Evolutionary conservation across 2,888 invertebrate genomes (phyloP), one percentile per base, ranked within the genome.

Genomic region (Ennomos fuscantarius): DNA sequence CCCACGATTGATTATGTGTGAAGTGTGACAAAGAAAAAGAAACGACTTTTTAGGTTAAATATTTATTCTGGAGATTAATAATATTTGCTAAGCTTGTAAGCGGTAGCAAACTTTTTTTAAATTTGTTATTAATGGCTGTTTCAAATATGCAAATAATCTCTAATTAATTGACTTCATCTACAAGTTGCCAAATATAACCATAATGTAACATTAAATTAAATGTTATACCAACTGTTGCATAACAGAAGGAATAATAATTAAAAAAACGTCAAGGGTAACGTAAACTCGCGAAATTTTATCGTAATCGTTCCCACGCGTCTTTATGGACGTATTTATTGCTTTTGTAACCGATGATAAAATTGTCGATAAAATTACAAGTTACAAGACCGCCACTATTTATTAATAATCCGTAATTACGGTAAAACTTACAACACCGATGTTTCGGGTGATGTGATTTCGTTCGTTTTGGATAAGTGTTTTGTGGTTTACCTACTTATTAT

Each of bases 181-280:
- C 13, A 2, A 34, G 11, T 52, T 52, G 15, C 44, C n/a, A 40
- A 52, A 15, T 32, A 52, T 32, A 44, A 9, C 45, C 39, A 52
- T 34, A 45, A 24, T 39, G 36, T 33, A 37, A 54, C 9, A 41
- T 33, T 61, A 65, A 60, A 37, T 37, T 41, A 42, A 10, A 11
- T 31, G 8, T 11, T 32, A 32, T 8, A 32, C 11, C 11, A 32
- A 32, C 31, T 62, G 55, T 65, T 54, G 37, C 47, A 31, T 54
- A 47, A 39, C 35, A 44, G 40, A 41, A 24, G 40, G 13, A 45
- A 56, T 43, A 41, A 44, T 24, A 1, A 41, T 40, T 40, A 50
- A 52, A 37, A n/a, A 62, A 65, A 69, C 68, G 69, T 74, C 72
- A 73, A 74, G 74, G 73, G 8, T n/a, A 48, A 41, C 41, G 13